These are phyloP conservation scores for Hemiprocne comata DNA, from an alignment of 2,113 vertebrate species.

Conservation along the genomic window DNA sequence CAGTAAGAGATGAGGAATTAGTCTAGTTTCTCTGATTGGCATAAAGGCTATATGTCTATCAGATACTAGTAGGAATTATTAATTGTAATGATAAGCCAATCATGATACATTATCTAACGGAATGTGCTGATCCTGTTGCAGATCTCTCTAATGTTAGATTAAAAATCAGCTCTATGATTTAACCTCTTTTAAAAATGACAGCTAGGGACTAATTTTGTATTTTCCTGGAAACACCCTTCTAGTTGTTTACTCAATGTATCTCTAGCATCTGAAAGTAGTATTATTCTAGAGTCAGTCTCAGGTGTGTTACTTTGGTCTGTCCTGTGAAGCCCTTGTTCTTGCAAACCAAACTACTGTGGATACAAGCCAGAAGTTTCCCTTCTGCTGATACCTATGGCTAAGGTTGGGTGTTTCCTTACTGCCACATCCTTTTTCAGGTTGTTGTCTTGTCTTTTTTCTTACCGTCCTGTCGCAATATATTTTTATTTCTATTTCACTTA, in stretches of 20 bases:
- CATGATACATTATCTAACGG: background rate
- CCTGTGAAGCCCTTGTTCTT: background rate
- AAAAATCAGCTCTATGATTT: constrained; percentile 5
- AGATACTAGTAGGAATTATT: background rate
- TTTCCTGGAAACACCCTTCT: background rate
- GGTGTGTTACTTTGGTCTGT: background rate
- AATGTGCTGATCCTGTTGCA: background rate
- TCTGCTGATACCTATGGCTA: background rate
- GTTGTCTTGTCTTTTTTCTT: background rate
- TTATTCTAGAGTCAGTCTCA: background rate
- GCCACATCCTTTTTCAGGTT: background rate
- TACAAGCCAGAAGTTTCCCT: background rate
- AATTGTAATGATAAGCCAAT: background rate
- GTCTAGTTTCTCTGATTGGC: background rate
- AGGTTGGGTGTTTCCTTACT: background rate
- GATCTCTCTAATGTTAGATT: background rate
- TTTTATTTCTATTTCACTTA: background rate
- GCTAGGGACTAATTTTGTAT: background rate
- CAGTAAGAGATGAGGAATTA: background rate
- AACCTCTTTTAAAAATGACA: background rate
- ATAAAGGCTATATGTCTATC: background rate
- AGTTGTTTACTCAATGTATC: background rate
- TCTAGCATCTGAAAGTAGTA: background rate
- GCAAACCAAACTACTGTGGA: background rate
- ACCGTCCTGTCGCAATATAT: background rate